Evolutionary conservation across 1,140 invertebrate genomes (phyloP).

Genomic region (Acromyrmex charruanus): DNA sequence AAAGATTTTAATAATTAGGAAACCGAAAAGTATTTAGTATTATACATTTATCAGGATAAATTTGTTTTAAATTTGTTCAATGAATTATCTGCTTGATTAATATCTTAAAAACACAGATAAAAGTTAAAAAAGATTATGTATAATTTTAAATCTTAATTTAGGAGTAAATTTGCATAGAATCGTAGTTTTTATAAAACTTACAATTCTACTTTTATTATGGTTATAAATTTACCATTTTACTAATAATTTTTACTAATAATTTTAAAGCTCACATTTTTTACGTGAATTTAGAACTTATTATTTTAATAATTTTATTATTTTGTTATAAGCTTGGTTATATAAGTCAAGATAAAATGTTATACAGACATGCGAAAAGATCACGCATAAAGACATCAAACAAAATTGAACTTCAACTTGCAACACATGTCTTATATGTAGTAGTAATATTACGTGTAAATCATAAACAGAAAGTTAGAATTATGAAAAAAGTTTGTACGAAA

Average conservation of each 20-base stretch:
- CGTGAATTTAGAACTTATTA: neutral
- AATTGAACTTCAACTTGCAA: neutral
- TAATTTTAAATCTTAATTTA: neutral
- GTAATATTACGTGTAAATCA: neutral
- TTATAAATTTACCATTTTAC: neutral
- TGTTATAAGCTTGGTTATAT: too few relatives aligned
- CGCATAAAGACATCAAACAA: neutral
- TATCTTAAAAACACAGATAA: neutral
- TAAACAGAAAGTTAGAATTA: constrained; percentile 29
- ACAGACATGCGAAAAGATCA: neutral
- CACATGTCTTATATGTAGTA: neutral
- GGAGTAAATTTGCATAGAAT: neutral
- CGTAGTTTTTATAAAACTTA: too few relatives aligned
- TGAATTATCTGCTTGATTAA: neutral
- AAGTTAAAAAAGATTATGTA: neutral
- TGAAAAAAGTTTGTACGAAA: constrained; percentile 22
- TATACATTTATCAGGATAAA: neutral
- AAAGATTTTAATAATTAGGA: neutral
- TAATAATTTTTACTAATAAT: neutral
- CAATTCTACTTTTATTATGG: neutral
- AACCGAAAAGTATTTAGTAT: neutral
- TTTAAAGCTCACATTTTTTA: neutral
- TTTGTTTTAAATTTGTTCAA: neutral
- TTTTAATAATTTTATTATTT: constrained; percentile 17
- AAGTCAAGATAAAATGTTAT: neutral